Conservation (phyloP, 2,113 vertebrate species). For the Hepsetus odoe region DNA sequence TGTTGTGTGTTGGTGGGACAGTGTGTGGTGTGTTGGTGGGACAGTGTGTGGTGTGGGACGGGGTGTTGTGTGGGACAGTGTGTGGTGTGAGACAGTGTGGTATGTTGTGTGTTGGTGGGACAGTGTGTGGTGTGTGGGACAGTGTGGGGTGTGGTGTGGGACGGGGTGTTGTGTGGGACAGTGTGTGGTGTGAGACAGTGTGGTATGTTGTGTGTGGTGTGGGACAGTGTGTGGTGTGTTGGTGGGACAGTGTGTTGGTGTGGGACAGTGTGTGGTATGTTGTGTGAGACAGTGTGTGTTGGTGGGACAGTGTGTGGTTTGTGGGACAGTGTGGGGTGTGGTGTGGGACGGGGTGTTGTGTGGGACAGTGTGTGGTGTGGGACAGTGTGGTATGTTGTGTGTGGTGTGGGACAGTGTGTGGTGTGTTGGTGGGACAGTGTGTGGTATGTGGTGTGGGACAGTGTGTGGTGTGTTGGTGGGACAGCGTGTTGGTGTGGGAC, state of each 20-base stretch:
- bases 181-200: not conserved
- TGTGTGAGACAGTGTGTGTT: not conserved
- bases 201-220: not conserved
- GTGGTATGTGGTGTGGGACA: not conserved
- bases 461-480: not conserved
- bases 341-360: no score
- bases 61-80: not conserved
- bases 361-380: no score
- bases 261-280: not conserved
- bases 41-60: not conserved
- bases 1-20: not conserved
- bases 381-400: no score
- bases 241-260: not conserved
- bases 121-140: not conserved
- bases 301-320: not conserved
- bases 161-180: not conserved
- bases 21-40: not conserved
- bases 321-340: no score
- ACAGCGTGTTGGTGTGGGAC: not conserved
- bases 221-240: not conserved
- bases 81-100: not conserved
- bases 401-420: not conserved
- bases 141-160: not conserved
- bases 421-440: not conserved
- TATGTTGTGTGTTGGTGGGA: not conserved